Conservation (phyloP, 2,797 vertebrate genomes). For the Prunella strophiata region DNA sequence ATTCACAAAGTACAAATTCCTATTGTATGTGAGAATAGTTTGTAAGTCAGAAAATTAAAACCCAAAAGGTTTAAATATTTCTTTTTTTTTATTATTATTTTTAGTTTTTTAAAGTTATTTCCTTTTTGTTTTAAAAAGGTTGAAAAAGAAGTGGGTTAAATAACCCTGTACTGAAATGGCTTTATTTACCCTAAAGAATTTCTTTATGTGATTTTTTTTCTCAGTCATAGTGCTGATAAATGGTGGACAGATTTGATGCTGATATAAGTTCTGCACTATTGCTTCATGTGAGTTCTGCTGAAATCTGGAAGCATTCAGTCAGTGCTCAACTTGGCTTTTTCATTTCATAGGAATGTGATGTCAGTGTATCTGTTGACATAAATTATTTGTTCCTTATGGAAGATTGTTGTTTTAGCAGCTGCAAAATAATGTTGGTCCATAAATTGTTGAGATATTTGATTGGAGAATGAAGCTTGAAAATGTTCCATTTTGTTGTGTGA, state of each 20-base stretch:
- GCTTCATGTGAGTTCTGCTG: background rate
- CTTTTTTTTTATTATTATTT: background rate
- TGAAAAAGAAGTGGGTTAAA: constrained; percentile 19
- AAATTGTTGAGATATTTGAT: constrained; percentile 34
- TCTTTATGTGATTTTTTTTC: background rate
- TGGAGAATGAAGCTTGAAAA: constrained; percentile 7
- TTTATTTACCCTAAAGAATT: constrained; percentile 13
- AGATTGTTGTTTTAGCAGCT: constrained; percentile 34
- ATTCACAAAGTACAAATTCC: background rate
- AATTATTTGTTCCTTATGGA: constrained; percentile 48
- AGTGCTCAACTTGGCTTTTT: constrained; percentile 7
- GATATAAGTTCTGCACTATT: background rate
- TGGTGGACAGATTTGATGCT: background rate
- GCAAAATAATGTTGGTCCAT: background rate
- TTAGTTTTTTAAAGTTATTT: background rate
- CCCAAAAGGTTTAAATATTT: background rate
- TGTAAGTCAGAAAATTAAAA: background rate
- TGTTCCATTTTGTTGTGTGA: constrained; percentile 53
- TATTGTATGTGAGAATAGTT: constrained; percentile 7
- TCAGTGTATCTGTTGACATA: constrained; percentile 35
- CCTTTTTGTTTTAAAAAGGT: constrained; percentile 62
- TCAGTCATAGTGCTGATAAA: constrained; percentile 7
- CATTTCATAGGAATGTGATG: background rate
- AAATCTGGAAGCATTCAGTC: constrained; percentile 7
- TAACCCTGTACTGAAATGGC: background rate